Percentiles rank a stretch among this genome's conserved stretches.
These are phyloP conservation scores for Psittacula derbiana DNA, from an alignment of 2,797 vertebrate species.

Conservation along the genomic window DNA sequence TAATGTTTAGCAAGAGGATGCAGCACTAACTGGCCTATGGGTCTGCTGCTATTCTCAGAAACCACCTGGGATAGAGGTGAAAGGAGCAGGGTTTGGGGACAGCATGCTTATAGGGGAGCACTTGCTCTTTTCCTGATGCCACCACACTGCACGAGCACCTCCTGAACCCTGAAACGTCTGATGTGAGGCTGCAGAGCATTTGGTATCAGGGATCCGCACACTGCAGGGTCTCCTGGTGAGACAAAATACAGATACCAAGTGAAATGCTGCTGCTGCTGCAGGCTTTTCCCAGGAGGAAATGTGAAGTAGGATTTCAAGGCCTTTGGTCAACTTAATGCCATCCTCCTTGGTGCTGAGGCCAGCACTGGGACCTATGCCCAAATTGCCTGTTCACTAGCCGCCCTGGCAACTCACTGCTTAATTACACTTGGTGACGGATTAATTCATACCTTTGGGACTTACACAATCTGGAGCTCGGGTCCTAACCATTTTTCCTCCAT, in stretches of 20 bases:
- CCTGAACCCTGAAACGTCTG: fast-evolving
- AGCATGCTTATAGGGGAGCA: background rate
- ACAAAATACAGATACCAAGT: fast-evolving
- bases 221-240: background rate
- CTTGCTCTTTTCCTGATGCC: fast-evolving
- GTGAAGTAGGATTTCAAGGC: background rate
- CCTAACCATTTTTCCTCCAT: background rate
- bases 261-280: fast-evolving
- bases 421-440: background rate
- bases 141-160: background rate
- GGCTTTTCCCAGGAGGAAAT: background rate
- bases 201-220: fast-evolving
- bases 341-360: background rate
- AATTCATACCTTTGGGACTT: background rate
- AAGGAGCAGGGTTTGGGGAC: background rate
- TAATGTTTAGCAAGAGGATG: background rate
- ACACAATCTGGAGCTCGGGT: background rate
- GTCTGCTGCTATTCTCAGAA: background rate
- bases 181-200: background rate
- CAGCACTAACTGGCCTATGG: fast-evolving
- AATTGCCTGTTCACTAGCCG: background rate
- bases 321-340: fast-evolving
- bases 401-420: background rate
- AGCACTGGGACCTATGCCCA: fast-evolving
- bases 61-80: fast-evolving